Evolutionary conservation across 2,888 invertebrate species (phyloP).

Genomic region (Leptinotarsa juncta): DNA sequence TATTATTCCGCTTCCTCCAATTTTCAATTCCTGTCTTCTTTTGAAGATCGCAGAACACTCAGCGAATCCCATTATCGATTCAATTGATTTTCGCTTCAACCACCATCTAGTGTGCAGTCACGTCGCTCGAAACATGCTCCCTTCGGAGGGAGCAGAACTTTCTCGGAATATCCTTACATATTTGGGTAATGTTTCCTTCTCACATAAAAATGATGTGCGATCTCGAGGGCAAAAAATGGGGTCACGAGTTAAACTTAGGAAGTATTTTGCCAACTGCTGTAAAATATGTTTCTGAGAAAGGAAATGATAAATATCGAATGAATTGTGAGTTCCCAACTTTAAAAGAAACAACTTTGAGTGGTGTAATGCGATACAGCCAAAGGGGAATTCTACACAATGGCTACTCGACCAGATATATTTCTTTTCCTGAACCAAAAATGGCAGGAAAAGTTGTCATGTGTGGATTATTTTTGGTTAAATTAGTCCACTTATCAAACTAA

Average conservation of each 20-base stretch:
- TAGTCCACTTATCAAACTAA: no score
- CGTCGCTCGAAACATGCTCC: conserved; percentile 22
- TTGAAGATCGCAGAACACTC: background rate
- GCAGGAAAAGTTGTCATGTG: background rate
- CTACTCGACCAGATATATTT: background rate
- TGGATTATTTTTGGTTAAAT: background rate
- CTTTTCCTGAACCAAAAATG: background rate
- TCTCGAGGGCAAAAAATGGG: conserved; percentile 38
- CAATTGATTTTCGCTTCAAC: background rate
- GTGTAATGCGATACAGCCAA: conserved; percentile 23
- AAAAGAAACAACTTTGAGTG: conserved; percentile 37
- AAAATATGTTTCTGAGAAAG: conserved; percentile 43
- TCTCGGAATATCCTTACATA: conserved; percentile 37
- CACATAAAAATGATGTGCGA: conserved; percentile 42
- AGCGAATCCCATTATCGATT: background rate
- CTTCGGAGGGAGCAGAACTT: conserved; percentile 19
- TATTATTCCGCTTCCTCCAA: no score
- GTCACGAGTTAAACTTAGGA: conserved; percentile 43
- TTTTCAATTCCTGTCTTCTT: background rate
- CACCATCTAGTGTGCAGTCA: background rate
- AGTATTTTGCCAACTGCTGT: conserved; percentile 47
- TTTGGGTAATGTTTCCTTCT: conserved; percentile 42
- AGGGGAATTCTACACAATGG: conserved; percentile 14
- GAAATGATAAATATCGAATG: conserved; percentile 44
- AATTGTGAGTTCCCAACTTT: conserved; percentile 40